These are phyloP conservation scores for Dasypus novemcinctus DNA, from an alignment of 2,113 vertebrate species.

Conservation along the genomic window DNA sequence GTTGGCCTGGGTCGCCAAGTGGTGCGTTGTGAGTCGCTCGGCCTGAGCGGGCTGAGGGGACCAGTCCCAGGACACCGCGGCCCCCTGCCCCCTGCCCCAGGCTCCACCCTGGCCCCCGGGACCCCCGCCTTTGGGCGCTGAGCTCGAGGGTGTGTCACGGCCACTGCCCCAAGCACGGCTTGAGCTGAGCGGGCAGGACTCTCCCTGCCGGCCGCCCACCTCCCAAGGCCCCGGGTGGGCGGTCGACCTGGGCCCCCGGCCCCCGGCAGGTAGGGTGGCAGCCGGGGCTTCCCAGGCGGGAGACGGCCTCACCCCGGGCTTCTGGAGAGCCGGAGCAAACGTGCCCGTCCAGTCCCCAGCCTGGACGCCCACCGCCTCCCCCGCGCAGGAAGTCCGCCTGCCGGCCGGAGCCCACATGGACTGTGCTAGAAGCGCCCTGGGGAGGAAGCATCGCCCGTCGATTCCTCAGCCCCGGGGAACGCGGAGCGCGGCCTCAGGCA, in stretches of 20 bases:
- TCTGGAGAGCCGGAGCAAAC: not conserved
- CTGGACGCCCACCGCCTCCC: not conserved
- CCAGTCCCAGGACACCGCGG: too few relatives aligned
- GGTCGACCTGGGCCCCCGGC: rapidly evolving
- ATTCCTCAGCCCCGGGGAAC: not conserved
- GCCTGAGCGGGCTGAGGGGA: not conserved
- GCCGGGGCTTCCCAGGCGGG: rapidly evolving
- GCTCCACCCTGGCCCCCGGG: not conserved
- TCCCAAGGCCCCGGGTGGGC: not conserved
- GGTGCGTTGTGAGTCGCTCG: rapidly evolving
- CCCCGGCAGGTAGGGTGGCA: rapidly evolving
- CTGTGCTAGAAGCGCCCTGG: not conserved
- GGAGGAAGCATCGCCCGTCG: not conserved
- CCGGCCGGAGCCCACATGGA: not conserved
- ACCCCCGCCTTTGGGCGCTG: not conserved
- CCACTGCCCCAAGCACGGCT: not conserved
- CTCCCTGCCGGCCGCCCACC: rapidly evolving
- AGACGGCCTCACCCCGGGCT: not conserved
- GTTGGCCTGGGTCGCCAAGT: not conserved
- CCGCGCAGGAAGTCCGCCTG: not conserved
- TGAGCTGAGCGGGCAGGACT: not conserved
- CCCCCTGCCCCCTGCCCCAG: not conserved
- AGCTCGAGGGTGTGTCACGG: not conserved
- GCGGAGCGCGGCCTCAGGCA: not conserved
- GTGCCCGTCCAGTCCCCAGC: not conserved